Percentiles rank a stretch among this genome's conserved stretches.
phyloP scores from a whole-genome alignment of 2,113 vertebrate genomes.

The Reinhardtius hippoglossoides region DNA sequence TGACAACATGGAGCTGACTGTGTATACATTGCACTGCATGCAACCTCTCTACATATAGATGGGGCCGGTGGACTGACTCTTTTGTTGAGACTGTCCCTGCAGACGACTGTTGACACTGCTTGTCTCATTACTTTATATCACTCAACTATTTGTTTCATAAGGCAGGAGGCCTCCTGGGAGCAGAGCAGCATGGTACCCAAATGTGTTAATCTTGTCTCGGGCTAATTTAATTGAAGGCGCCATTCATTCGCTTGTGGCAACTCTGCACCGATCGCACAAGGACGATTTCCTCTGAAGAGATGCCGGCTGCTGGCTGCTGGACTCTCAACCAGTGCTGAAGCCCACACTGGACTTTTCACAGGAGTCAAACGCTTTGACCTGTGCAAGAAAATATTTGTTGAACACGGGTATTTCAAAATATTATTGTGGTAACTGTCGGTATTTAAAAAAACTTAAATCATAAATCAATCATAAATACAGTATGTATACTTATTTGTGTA shows the following conservation, averaged over 20 bases:
- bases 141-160: conserved; percentile 28
- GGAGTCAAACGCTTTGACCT: neutral
- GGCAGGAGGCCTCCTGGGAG: conserved; percentile 4
- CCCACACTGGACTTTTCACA: neutral
- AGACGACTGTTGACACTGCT: neutral
- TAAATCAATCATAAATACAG: too few relatives aligned
- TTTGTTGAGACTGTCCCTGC: neutral
- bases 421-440: too few relatives aligned
- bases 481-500: too few relatives aligned
- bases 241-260: conserved; percentile 6
- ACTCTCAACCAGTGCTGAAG: neutral
- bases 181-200: conserved; percentile 19
- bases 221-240: conserved; percentile 30
- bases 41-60: neutral
- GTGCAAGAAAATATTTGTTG: too few relatives aligned
- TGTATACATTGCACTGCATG: neutral
- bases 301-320: too few relatives aligned
- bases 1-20: too few relatives aligned
- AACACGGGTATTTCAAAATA: too few relatives aligned
- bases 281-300: conserved; percentile 11
- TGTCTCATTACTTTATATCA: neutral
- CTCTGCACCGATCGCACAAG: neutral
- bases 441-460: too few relatives aligned
- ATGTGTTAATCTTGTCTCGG: conserved; percentile 10
- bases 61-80: neutral